phyloP scores from a whole-genome alignment of 2,888 invertebrate genomes.

The Griposia aprilina region DNA sequence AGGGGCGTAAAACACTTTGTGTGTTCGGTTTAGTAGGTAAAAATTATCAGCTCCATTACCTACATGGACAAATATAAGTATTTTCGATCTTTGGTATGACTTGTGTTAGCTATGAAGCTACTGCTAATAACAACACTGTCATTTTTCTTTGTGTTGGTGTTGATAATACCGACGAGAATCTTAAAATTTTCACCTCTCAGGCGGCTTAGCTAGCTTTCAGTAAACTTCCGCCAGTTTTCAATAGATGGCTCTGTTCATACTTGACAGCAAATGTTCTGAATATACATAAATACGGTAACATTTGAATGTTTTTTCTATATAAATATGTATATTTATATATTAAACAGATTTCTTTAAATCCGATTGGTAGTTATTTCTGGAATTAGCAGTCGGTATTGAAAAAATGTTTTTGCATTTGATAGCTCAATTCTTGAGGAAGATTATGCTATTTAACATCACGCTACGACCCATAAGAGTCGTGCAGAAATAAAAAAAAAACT shows the following conservation, averaged over 20 bases:
- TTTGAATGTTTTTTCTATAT: not conserved
- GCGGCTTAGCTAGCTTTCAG: not conserved
- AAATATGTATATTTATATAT: no score
- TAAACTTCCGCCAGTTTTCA: not conserved
- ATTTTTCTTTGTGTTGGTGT: not conserved
- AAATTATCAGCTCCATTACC: not conserved
- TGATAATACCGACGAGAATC: not conserved
- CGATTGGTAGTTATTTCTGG: no score
- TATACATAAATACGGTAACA: not conserved
- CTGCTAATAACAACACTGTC: conserved; percentile 14
- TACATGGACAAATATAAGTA: not conserved
- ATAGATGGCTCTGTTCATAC: conserved; percentile 45
- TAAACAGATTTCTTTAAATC: no score
- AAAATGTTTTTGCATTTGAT: no score
- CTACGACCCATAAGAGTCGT: not conserved
- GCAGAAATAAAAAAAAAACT: not conserved
- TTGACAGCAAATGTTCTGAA: not conserved
- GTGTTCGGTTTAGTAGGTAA: not conserved
- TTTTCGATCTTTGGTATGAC: not conserved
- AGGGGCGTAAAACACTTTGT: not conserved
- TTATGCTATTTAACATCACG: not conserved
- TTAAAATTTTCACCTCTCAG: not conserved
- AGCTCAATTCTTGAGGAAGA: not conserved
- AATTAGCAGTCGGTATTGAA: no score
- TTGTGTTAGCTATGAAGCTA: not conserved